These are phyloP conservation scores for Mesoligia furuncula DNA, from an alignment of 2,888 invertebrate species.

Conservation along the genomic window DNA sequence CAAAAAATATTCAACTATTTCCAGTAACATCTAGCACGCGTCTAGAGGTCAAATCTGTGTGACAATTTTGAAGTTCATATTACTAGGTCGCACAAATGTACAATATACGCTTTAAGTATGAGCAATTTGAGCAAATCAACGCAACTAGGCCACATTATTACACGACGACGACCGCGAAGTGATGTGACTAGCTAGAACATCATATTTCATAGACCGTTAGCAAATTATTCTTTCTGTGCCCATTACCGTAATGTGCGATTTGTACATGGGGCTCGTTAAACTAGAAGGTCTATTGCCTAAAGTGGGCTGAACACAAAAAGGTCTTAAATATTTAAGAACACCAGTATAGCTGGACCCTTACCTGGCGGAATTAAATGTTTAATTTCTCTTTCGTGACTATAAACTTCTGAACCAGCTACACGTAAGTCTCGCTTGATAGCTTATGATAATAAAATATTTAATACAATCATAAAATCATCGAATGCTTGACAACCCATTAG, in stretches of 20 bases:
- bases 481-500: constrained; percentile 41
- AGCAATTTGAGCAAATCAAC: constrained; percentile 87
- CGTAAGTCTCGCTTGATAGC: constrained; percentile 26
- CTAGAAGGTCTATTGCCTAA: constrained; percentile 48
- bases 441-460: constrained; percentile 41
- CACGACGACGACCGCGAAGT: constrained; percentile 62
- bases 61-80: constrained; percentile 69
- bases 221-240: constrained; percentile 69
- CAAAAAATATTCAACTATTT: constrained; percentile 42
- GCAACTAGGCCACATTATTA: constrained; percentile 83
- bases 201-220: constrained; percentile 71
- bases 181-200: constrained; percentile 65
- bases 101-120: constrained; percentile 72
- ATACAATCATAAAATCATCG: constrained; percentile 44
- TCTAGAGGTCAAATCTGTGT: constrained; percentile 63
- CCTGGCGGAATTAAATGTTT: constrained; percentile 32
- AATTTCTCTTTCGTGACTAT: constrained; percentile 39
- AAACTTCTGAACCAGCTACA: constrained; percentile 21
- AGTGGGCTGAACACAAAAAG: constrained; percentile 55
- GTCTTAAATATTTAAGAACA: constrained; percentile 58
- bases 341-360: constrained; percentile 35
- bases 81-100: constrained; percentile 80
- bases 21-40: constrained; percentile 35
- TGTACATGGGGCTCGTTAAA: constrained; percentile 51
- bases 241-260: constrained; percentile 71